Percentiles rank a stretch among this genome's conserved stretches.
Evolutionary conservation across 2,888 invertebrate genomes (phyloP).

Genomic region (Brachylomia viminalis): DNA sequence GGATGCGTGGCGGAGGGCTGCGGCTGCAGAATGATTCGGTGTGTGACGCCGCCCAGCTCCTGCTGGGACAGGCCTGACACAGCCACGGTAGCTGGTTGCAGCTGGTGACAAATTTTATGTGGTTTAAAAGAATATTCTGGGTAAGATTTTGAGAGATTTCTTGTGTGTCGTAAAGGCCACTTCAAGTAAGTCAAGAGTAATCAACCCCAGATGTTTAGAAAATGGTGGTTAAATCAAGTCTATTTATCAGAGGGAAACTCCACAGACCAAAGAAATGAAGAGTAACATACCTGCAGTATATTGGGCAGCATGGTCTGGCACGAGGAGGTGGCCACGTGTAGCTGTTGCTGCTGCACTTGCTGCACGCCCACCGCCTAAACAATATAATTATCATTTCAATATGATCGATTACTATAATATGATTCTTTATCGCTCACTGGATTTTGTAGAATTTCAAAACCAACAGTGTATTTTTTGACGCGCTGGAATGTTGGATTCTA

Average conservation of each 20-base stretch:
- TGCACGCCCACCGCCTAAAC: conserved; percentile 87
- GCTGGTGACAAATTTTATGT: conserved; percentile 66
- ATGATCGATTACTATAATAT: neutral
- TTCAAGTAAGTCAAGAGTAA: neutral
- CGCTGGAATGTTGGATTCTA: neutral
- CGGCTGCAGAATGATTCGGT: conserved; percentile 87
- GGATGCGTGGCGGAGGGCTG: conserved; percentile 77
- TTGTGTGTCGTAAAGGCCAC: neutral
- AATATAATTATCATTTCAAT: neutral
- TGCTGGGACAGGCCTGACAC: conserved; percentile 81
- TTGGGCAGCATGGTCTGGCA: conserved; percentile 89
- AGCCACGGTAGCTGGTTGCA: conserved; percentile 83
- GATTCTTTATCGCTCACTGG: no score
- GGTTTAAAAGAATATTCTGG: no score
- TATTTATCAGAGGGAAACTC: neutral
- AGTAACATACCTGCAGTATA: conserved; percentile 83
- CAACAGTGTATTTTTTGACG: neutral
- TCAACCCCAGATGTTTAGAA: neutral
- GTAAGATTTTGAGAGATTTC: neutral
- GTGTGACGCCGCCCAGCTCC: conserved; percentile 84
- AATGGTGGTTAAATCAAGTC: neutral
- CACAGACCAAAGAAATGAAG: neutral
- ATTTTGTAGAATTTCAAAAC: neutral
- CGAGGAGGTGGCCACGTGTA: conserved; percentile 87
- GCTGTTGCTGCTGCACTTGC: conserved; percentile 87